phyloP scores from a whole-genome alignment of 2,113 vertebrate genomes.

The Morone saxatilis region DNA sequence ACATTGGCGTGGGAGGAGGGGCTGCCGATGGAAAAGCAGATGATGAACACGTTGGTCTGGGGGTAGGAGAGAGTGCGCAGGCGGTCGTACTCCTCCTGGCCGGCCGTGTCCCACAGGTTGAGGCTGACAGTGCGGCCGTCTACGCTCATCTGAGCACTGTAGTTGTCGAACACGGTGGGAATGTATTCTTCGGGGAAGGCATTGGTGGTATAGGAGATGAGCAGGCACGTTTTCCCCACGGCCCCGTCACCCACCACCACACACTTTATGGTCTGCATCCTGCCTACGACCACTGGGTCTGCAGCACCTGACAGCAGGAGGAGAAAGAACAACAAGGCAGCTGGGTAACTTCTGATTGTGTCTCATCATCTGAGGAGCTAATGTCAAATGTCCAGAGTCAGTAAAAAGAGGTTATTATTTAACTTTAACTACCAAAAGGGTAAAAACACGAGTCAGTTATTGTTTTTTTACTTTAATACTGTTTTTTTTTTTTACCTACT shows the following conservation, averaged over 20 bases:
- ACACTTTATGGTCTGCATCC: conserved; percentile 97
- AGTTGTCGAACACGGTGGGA: conserved; percentile 96
- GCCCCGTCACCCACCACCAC: conserved; percentile 95
- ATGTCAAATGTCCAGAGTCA: neutral
- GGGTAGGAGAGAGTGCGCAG: conserved; percentile 93
- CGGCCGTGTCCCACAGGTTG: conserved; percentile 96
- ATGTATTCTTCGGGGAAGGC: conserved; percentile 96
- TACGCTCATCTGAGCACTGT: conserved; percentile 94
- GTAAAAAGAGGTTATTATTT: neutral
- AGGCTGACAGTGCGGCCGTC: conserved; percentile 94
- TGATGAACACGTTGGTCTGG: conserved; percentile 94
- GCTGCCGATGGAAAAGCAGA: conserved; percentile 95
- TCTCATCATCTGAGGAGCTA: neutral
- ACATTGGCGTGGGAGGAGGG: conserved; percentile 95
- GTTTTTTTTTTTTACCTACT: neutral
- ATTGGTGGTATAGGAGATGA: conserved; percentile 96
- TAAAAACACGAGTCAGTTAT: neutral
- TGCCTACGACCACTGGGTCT: conserved; percentile 86
- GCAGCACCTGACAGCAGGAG: conserved; percentile 79
- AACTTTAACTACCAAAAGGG: accelerated
- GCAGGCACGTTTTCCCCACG: conserved; percentile 96
- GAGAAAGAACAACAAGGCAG: conserved; percentile 5
- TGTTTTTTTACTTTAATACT: neutral
- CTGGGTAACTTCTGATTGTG: conserved; percentile 27
- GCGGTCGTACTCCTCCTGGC: conserved; percentile 95